Conservation (phyloP, 2,888 invertebrate species). For the Melinaea menophilus region DNA sequence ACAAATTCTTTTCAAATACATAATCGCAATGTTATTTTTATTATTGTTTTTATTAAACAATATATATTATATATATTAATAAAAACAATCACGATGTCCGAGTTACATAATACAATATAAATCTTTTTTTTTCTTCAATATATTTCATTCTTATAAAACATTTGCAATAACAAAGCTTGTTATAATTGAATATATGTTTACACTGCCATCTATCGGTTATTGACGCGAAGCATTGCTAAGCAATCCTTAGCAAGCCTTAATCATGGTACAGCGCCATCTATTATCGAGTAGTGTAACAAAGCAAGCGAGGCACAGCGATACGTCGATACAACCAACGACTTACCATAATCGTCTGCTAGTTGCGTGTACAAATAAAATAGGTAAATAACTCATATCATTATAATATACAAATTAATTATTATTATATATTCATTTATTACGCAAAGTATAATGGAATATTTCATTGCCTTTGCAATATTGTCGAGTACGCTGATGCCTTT, state of each 20-base stretch:
- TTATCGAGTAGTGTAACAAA: slow-evolving; percentile 44
- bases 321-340: slow-evolving; percentile 62
- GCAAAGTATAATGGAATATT: too few species aligned
- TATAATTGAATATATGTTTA: background rate
- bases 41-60: too few species aligned
- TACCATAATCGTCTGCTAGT: slow-evolving; percentile 73
- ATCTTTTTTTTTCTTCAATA: too few species aligned
- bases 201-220: slow-evolving; percentile 45
- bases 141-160: background rate
- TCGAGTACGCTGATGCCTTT: too few species aligned
- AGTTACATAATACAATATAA: too few species aligned
- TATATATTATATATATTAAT: too few species aligned
- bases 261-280: slow-evolving; percentile 56
- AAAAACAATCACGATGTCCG: too few species aligned
- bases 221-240: slow-evolving; percentile 36
- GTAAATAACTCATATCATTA: slow-evolving; percentile 40
- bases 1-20: too few species aligned
- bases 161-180: background rate
- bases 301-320: slow-evolving; percentile 49
- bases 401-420: slow-evolving; percentile 6
- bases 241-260: slow-evolving; percentile 34
- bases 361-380: slow-evolving; percentile 71
- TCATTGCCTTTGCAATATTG: too few species aligned
- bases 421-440: background rate
- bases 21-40: too few species aligned